phyloP scores from a whole-genome alignment of 2,888 invertebrate genomes.

The Phengaris alcon region DNA sequence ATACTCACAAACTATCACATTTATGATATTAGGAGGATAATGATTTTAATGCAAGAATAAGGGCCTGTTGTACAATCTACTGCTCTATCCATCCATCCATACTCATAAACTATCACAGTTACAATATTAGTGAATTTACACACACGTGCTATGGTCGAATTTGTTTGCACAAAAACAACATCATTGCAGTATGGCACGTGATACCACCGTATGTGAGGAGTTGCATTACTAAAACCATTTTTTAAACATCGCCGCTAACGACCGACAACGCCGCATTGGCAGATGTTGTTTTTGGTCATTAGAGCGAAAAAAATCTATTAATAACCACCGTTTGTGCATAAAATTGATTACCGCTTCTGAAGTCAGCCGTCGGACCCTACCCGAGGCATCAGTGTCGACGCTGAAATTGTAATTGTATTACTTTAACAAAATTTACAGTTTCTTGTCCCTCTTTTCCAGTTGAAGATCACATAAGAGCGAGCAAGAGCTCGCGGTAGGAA shows the following conservation, averaged over 20 bases:
- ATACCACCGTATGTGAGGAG: slow-evolving; percentile 9
- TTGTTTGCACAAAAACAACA: background rate
- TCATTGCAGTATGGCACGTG: slow-evolving; percentile 36
- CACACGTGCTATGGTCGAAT: background rate
- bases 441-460: slow-evolving; percentile 42
- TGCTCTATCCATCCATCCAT: too few relatives aligned
- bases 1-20: too few relatives aligned
- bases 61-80: too few relatives aligned
- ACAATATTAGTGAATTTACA: background rate
- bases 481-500: slow-evolving; percentile 57
- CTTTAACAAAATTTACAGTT: slow-evolving; percentile 55
- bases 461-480: slow-evolving; percentile 41
- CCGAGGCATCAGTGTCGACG: slow-evolving; percentile 66
- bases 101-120: too few relatives aligned
- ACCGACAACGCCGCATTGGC: slow-evolving; percentile 63
- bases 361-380: slow-evolving; percentile 61
- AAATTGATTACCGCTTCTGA: slow-evolving; percentile 78
- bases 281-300: slow-evolving; percentile 75
- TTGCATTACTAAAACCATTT: slow-evolving; percentile 41
- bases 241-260: slow-evolving; percentile 71
- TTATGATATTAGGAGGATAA: too few relatives aligned
- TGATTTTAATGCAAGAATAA: too few relatives aligned
- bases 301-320: slow-evolving; percentile 72
- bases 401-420: slow-evolving; percentile 63
- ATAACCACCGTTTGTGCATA: slow-evolving; percentile 73